Base-by-base conservation (phyloP, 2,113 vertebrate genomes). In the Stigmatopora argus region DNA sequence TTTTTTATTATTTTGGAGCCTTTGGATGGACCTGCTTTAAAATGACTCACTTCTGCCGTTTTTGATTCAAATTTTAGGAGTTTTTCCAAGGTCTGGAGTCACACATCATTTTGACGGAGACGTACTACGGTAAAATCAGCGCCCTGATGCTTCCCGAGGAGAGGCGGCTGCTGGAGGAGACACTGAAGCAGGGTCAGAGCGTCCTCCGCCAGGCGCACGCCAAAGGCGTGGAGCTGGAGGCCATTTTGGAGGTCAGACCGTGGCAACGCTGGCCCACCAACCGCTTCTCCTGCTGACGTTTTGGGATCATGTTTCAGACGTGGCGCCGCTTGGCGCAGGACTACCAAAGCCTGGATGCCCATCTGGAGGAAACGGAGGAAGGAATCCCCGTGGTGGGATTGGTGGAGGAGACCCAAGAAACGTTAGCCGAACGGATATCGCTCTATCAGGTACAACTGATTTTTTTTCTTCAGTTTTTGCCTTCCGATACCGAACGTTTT, bases 1-100 rank as follows among this genome's bases (percentile, higher is more conserved):
- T 31, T 31, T 31, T 2, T 31, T 31, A 31, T 31, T 31, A 31
- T 3, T 31, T 31, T 31, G 26, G 26, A 31, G 26, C 26, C 26
- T 31, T 31, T 31, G n/a, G n/a, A n/a, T n/a, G n/a, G n/a, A n/a
- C n/a, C n/a, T n/a, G 26, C 26, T 31, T 31, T 31, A 31, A 31
- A 31, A 31, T 31, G 26, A 31, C 26, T 31, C 26, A 31, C 26
- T 31, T 31, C 4, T 41, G 38, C 9, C 38, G 7, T 41, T 3
- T 68, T 51, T 7, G 38, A 10, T 4, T 9, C 62, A 2, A 75
- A 68, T 55, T 80, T 6, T 75, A 99, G 96, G 96, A 98, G 67
- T 99, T 98, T 84, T 99, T 99, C 77, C 96, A 98, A 78, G 94
- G 95, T 2, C 81, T 99, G 83, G 97, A 98, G 74, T 92, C 93